Evolutionary conservation across 2,113 vertebrate genomes (phyloP), one percentile per base, ranked within the genome.

Genomic region (Amia ocellicauda): DNA sequence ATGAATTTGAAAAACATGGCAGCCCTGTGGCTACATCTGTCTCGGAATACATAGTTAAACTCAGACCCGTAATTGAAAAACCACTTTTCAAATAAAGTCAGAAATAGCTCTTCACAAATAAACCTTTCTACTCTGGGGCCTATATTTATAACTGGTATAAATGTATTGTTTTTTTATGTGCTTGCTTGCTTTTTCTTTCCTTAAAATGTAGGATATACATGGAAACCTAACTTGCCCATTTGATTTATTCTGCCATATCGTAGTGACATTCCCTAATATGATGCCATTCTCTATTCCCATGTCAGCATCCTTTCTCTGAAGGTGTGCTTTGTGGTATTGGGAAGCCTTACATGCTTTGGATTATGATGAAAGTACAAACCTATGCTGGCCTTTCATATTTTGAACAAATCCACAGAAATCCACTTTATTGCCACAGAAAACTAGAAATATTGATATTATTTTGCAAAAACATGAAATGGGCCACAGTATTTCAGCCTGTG

Each of bases 81-180:
- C 55, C 68, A 73, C 53, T 62, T 55, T 61, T n/a, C 65, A 69
- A 71, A 65, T 61, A 26, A 3, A 62, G 19, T 69, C 58, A 24
- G 57, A 75, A 78, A 78, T 78, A 69, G 68, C 59, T 17, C 58
- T 29, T 52, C 67, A 69, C 66, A 75, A 73, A 75, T 63, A 13
- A 62, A 62, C 61, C 69, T 68, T 69, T 70, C 55, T 73, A 65
- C 58, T 47, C 23, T 27, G 51, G 3, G n/a, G 13, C 45, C 50
- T 65, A 28, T 70, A 67, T 50, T 64, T 64, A 64, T 13, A 53
- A 17, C 20, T 24, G 26, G 23, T 53, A 28, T 36, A 22, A 24
- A 27, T 60, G 0, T 56, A 45, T 69, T 8, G 40, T 51, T 57
- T 29, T 64, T 7, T 9, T 59, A 42, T 16, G 41, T 45, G 27